Conservation (phyloP, 2,888 invertebrate genomes). For the Nasonovia ribisnigri region DNA sequence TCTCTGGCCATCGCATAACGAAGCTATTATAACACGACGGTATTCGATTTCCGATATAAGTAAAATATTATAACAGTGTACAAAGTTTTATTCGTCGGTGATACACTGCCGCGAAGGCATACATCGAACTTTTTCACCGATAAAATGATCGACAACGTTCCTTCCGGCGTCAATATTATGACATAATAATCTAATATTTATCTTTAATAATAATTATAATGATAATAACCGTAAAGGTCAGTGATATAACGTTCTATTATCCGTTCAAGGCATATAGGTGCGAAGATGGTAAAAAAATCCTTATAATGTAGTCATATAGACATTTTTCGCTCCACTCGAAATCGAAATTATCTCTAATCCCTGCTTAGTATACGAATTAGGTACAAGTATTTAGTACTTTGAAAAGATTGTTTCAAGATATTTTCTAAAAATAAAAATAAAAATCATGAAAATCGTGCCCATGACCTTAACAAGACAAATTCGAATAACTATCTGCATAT, state of each 20-base stretch:
- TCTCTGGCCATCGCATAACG: neutral
- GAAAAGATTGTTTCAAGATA: neutral
- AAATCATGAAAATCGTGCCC: neutral
- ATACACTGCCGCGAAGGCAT: neutral
- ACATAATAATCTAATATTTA: neutral
- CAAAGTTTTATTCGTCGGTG: neutral
- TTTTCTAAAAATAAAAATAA: neutral
- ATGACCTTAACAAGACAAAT: neutral
- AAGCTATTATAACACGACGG: neutral
- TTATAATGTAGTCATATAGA: neutral
- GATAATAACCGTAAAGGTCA: neutral
- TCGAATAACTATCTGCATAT: neutral
- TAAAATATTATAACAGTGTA: neutral
- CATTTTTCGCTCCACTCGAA: neutral
- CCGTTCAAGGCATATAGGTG: neutral
- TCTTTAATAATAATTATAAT: no score
- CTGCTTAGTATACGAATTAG: neutral
- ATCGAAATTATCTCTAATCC: neutral
- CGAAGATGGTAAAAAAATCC: neutral
- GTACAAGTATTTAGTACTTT: neutral
- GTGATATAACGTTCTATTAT: neutral
- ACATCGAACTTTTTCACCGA: neutral
- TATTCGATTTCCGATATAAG: neutral
- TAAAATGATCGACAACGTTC: neutral
- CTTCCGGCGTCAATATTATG: no score